Conservation (phyloP, 2,888 invertebrate genomes). For the Hetaerina titia region DNA sequence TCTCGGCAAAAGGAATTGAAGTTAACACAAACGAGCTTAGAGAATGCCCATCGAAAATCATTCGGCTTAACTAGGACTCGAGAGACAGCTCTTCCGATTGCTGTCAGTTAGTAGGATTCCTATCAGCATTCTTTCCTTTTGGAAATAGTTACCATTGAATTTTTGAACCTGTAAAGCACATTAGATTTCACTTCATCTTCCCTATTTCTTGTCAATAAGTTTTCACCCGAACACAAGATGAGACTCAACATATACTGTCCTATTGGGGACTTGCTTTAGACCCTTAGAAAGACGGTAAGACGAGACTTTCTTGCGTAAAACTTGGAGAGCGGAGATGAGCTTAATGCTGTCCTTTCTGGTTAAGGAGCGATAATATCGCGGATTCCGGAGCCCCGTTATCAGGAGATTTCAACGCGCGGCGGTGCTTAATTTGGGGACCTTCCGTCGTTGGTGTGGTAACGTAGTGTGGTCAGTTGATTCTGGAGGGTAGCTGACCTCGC, state of each 20-base stretch:
- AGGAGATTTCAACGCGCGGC: constrained; percentile 27
- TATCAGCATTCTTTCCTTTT: too few species aligned
- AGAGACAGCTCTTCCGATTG: too few species aligned
- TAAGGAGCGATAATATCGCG: background rate
- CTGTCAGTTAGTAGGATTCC: too few species aligned
- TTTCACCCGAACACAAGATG: background rate
- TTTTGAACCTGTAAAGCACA: background rate
- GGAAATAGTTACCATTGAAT: background rate
- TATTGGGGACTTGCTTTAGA: background rate
- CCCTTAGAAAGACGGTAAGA: background rate
- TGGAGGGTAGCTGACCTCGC: background rate
- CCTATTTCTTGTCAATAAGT: background rate
- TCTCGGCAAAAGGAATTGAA: too few species aligned
- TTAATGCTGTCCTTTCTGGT: background rate
- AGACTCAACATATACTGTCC: background rate
- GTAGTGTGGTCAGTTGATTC: background rate
- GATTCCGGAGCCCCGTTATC: background rate
- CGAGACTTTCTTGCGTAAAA: background rate
- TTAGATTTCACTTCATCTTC: background rate
- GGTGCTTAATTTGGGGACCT: background rate
- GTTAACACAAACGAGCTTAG: too few species aligned
- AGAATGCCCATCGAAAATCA: too few species aligned
- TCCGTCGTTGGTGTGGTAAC: constrained; percentile 11
- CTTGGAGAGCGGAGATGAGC: background rate
- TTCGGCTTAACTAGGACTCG: too few species aligned